Percentiles rank a stretch among this genome's conserved stretches.
Evolutionary conservation across 2,797 vertebrate genomes (phyloP).

Genomic region (Hylomyscus alleni): DNA sequence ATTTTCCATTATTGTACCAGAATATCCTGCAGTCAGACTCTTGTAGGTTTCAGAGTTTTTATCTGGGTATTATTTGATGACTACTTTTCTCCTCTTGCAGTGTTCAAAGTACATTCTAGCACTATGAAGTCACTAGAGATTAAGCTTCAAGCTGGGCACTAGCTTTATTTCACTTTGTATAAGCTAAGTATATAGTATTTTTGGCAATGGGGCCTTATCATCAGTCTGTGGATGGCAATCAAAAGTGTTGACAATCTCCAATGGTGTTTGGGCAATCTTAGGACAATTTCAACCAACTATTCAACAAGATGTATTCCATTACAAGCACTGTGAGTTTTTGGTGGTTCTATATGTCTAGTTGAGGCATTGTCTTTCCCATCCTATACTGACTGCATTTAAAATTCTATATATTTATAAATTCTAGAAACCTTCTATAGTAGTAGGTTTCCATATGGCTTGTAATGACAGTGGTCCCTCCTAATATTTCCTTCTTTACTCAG

Average conservation of each 20-base stretch:
- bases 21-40: not conserved
- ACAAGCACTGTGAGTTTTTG: not conserved
- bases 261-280: not conserved
- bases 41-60: not conserved
- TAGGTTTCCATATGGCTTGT: not conserved
- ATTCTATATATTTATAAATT: too few relatives aligned
- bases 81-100: not conserved
- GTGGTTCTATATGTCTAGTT: not conserved
- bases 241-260: not conserved
- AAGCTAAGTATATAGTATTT: not conserved
- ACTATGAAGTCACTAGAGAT: not conserved
- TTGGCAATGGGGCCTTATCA: not conserved
- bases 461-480: not conserved
- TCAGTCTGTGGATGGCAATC: not conserved
- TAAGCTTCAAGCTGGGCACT: not conserved
- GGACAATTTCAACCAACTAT: not conserved
- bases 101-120: not conserved
- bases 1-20: not conserved
- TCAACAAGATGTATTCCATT: not conserved
- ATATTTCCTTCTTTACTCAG: not conserved
- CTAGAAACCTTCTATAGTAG: not conserved
- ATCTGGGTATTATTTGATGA: not conserved
- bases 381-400: not conserved
- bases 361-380: too few relatives aligned
- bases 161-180: not conserved